Percentiles rank a stretch among this genome's conserved stretches.
These are phyloP conservation scores for Leptopilina clavipes DNA, from an alignment of 1,140 invertebrate species.

Conservation along the genomic window DNA sequence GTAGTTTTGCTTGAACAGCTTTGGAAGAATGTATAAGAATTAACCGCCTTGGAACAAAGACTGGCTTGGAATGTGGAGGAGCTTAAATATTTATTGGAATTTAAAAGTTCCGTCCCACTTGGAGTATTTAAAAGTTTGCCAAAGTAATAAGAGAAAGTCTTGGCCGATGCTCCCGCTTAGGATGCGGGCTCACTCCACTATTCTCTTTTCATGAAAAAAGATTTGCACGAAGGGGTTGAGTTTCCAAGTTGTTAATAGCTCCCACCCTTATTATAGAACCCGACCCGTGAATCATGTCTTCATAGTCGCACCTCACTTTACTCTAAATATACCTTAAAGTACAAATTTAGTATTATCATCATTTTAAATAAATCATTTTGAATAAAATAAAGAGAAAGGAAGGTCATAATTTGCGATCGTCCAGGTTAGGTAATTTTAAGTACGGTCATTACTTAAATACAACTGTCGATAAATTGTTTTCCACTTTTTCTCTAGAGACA, in stretches of 20 bases:
- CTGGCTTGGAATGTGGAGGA: constrained; percentile 52
- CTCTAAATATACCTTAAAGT: not conserved
- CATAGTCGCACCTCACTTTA: not conserved
- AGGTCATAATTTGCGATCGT: no score
- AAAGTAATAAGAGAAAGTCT: constrained; percentile 65
- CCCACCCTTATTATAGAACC: not conserved
- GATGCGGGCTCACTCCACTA: constrained; percentile 44
- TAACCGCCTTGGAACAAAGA: constrained; percentile 13
- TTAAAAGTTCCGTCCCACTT: constrained; percentile 65
- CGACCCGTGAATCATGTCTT: not conserved
- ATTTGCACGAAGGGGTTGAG: constrained; percentile 26
- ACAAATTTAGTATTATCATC: not conserved
- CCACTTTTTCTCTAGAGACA: no score
- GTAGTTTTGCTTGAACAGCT: not conserved
- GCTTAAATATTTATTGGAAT: constrained; percentile 73
- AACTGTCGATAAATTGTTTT: no score
- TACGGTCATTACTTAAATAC: no score
- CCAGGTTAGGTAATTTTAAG: no score
- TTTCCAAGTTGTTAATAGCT: constrained; percentile 20
- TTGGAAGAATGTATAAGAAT: constrained; percentile 3
- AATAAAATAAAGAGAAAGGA: no score
- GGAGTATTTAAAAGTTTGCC: constrained; percentile 69
- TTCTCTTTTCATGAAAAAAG: constrained; percentile 31
- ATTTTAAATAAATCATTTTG: no score
- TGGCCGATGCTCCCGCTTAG: constrained; percentile 40